Base-by-base conservation (phyloP, 2,888 invertebrate genomes). In the Philhelius pedissequus region DNA sequence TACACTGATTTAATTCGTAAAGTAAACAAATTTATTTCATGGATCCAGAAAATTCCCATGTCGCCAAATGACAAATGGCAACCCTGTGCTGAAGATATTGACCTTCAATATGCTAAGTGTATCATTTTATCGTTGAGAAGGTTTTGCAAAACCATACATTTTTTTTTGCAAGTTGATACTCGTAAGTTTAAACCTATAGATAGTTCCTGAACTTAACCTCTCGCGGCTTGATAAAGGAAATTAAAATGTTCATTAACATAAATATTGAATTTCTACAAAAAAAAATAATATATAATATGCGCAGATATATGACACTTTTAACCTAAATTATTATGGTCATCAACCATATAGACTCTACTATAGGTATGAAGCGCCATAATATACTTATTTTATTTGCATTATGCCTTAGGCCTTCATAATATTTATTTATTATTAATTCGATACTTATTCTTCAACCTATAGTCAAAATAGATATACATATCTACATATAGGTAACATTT, bases 231-330 rank as follows among this genome's bases (percentile, higher is more conserved):
- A 0, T 48, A 13, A 1, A 22, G 5, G 13, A 5, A 2, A 22
- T 38, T 22, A 8, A 58, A 9, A 20, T 15, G 15, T 25, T 60
- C 38, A 40, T 25, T 60, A 15, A 25, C n/a, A 1, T n/a, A n/a
- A n/a, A 9, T 60, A 38, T 60, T 15, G n/a, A 40, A 60, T 60
- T 60, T 40, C 38, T 15, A 22, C 11, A 18, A 3, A 43, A 0
- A 7, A 9, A 9, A 4, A 13, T 2, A 20, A 45, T 45, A 48
- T 22, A 48, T 4, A 20, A 4, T 22, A 6, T 13, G 22, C 2
- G 20, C 48, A 48, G 38, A 56, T 35, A 56, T 64, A 18, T 45
- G 64, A 64, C 20, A 64, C 64, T 30, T 48, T 64, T 64, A 64
- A 64, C 48, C 45, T 11, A 32, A 45, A 64, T 64, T 5, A 32